Evolutionary conservation across 1,140 invertebrate species (phyloP), one percentile per base, ranked within the genome.

Genomic region (Pemphigus obesinymphae): DNA sequence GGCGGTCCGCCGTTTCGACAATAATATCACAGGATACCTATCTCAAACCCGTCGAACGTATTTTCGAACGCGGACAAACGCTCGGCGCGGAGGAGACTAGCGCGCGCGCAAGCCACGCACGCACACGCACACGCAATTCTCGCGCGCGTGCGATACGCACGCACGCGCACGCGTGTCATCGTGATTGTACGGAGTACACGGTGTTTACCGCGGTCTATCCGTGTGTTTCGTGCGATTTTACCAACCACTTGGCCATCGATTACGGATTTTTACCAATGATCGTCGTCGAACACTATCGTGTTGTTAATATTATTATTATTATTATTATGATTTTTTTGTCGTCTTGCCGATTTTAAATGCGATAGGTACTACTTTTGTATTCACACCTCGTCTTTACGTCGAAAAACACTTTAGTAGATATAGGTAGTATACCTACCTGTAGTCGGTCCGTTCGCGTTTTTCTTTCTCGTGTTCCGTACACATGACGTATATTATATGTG

Each of bases 191-290:
- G 23, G 29, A 61, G 58, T 61, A 13, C 7, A 10, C 40, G n/a
- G 4, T 34, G 29, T 50, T 55, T 76, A 78, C 75, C 75, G n/a
- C 13, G 75, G 75, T 78, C 61, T 78, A 78, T 55, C 50, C 50
- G 7, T n/a, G n/a, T n/a, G n/a, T 26, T 55, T 43, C 13, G 48
- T 34, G 40, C 75, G 29, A 78, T 78, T 78, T 75, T 78, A 37
- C 75, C n/a, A 78, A 78, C 75, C 75, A 78, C 75, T 78, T n/a
- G 26, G 61, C 53, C 75, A 78, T 78, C 75, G 75, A 78, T 78
- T 78, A 58, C 43, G 34, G 34, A 75, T 75, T 73, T 78, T 76
- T 78, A 11, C 34, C 68, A 26, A 45, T 43, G 23, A 26, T 70
- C 68, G 68, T 31, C 29, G 26, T 26, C 13, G 10, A 26, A 45